These are phyloP conservation scores for Pectinophora gossypiella DNA, from an alignment of 1,140 invertebrate species.

Conservation along the genomic window DNA sequence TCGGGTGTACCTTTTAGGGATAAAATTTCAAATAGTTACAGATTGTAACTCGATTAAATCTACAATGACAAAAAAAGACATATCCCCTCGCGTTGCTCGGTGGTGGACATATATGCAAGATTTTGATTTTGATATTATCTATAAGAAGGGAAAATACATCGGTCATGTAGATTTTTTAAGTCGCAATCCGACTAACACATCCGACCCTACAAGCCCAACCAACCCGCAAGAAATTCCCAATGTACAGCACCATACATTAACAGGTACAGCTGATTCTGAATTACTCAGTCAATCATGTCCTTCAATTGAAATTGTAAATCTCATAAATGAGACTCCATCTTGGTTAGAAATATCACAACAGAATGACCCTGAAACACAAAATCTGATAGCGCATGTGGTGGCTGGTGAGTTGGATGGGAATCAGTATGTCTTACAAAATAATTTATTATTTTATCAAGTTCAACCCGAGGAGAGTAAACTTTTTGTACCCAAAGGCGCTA, in stretches of 20 bases:
- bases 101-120: constrained; percentile 43
- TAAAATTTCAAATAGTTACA: constrained; percentile 4
- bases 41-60: constrained; percentile 30
- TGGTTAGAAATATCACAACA: constrained; percentile 9
- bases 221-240: too few species aligned
- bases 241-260: too few species aligned
- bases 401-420: constrained; percentile 2
- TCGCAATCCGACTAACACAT: constrained; percentile 25
- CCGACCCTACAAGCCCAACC: too few species aligned
- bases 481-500: constrained; percentile 6
- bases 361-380: constrained; percentile 11
- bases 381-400: neutral
- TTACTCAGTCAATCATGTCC: neutral
- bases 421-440: neutral
- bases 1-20: constrained; percentile 5
- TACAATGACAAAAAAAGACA: constrained; percentile 32
- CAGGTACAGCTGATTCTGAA: neutral
- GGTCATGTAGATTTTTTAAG: constrained; percentile 37
- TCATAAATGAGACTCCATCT: constrained; percentile 1
- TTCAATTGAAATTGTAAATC: too few species aligned
- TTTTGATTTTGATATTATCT: constrained; percentile 40
- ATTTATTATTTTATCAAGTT: neutral
- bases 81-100: constrained; percentile 24
- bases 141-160: constrained; percentile 33
- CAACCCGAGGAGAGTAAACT: neutral